Evolutionary conservation across 2,888 invertebrate genomes (phyloP).

Genomic region (Mythimna lalbum): DNA sequence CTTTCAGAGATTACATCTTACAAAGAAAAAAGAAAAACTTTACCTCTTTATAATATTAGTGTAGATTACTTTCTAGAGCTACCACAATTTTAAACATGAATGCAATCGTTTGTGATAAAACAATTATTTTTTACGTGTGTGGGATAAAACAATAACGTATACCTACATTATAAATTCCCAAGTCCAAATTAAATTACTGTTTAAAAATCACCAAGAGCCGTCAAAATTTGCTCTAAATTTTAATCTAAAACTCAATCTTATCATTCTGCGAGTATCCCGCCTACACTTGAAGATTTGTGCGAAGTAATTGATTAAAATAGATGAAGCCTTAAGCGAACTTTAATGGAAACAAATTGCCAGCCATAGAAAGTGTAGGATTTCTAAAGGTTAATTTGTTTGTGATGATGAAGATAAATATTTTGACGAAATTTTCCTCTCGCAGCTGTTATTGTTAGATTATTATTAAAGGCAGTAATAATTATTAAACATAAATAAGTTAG

Average conservation of each 20-base stretch:
- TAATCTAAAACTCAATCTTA: neutral
- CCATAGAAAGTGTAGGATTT: conserved; percentile 23
- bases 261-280: neutral
- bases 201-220: neutral
- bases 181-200: no score
- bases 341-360: conserved; percentile 40
- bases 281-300: conserved; percentile 8
- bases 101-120: no score
- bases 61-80: no score
- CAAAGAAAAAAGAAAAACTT: no score
- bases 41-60: no score
- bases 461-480: neutral
- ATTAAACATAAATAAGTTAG: neutral
- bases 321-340: conserved; percentile 31
- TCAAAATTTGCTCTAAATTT: neutral
- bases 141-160: no score
- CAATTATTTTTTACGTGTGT: no score
- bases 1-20: no score
- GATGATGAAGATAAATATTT: conserved; percentile 21
- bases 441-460: neutral
- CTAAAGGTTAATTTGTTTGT: conserved; percentile 24
- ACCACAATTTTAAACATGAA: no score
- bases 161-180: no score
- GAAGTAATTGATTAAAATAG: conserved; percentile 33
- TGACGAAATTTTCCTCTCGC: neutral